A percentile compares a stretch with the other conserved stretches of the same genome.
Conservation (phyloP, 2,113 vertebrate genomes). For the Barnardius zonarius region DNA sequence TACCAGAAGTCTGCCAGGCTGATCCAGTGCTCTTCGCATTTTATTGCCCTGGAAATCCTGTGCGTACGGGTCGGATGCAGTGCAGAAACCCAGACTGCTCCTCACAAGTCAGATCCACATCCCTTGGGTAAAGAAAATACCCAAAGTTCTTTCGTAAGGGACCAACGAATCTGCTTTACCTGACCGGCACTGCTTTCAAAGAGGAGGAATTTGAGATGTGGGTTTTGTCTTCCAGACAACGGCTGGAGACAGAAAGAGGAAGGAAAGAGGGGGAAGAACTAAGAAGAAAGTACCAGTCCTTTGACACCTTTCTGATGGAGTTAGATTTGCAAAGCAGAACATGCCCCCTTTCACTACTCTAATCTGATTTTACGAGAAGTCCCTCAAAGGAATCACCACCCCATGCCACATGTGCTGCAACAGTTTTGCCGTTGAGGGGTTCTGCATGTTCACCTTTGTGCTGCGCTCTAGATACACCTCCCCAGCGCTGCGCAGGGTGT, state of each 20-base stretch:
- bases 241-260: constrained; percentile 53
- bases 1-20: constrained; percentile 9
- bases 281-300: constrained; percentile 57
- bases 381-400: not conserved
- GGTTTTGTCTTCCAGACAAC: constrained; percentile 18
- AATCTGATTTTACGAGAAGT: constrained; percentile 22
- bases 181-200: not conserved
- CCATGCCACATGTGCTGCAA: not conserved
- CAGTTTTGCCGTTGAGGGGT: not conserved
- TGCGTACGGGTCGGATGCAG: not conserved
- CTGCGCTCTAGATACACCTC: not conserved
- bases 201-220: constrained; percentile 24
- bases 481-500: not conserved
- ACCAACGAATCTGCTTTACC: not conserved
- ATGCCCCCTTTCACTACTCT: not conserved
- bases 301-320: constrained; percentile 59
- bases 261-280: constrained; percentile 47
- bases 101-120: not conserved
- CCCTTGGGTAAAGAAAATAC: not conserved
- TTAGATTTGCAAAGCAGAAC: constrained; percentile 62
- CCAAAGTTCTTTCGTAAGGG: not conserved
- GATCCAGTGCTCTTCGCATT: not conserved
- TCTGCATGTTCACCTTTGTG: not conserved
- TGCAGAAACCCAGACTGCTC: not conserved
- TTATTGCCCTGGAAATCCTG: not conserved